Base-by-base conservation (phyloP, 2,113 vertebrate genomes). In the Felis catus region DNA sequence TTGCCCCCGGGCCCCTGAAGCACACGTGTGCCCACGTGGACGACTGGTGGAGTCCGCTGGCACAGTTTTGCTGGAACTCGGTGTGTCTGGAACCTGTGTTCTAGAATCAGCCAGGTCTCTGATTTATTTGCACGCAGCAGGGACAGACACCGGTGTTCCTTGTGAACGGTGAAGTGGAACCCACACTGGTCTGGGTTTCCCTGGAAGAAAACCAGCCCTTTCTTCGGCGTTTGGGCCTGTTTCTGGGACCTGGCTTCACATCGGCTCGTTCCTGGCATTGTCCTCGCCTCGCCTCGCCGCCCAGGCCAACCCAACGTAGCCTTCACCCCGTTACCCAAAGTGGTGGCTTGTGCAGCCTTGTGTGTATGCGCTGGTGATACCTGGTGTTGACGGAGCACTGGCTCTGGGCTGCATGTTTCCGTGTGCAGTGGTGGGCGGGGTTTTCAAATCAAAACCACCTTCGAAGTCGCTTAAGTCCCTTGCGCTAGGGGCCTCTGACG, bases 321-420 rank as follows among this genome's bases (percentile, higher is more conserved):
- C 79, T 25, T 0, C 0, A 1, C 81, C 11, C 0, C 0, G 0
- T 11, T 6, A 4, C 33, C n/a, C 4, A 4, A 12, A 27, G 29
- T 0, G 9, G 3, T 1, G 29, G 48, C 16, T 71, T 36, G 51
- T 16, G 92, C 55, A 63, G 39, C 51, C 9, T 21, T 29, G 48
- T 14, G 6, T 14, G 7, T 19, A 19, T 36, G 31, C 2, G 12
- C 1, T 12, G 36, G 14, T 5, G 1, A 51, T 12, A 2, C 41
- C 13, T 1, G 1, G 3, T 13, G 0, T 31, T 12, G 19, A 5
- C 1, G 3, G 12, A 21, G 45, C 18, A 0, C 7, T 5, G 4
- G 7, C 7, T 9, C 33, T 66, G 21, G 45, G 78, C 79, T 0
- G 4, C 18, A 8, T 14, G 51, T 8, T 29, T 8, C 6, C 33